phyloP scores from a whole-genome alignment of 2,888 invertebrate species.

The Drosophila macrothrix region DNA sequence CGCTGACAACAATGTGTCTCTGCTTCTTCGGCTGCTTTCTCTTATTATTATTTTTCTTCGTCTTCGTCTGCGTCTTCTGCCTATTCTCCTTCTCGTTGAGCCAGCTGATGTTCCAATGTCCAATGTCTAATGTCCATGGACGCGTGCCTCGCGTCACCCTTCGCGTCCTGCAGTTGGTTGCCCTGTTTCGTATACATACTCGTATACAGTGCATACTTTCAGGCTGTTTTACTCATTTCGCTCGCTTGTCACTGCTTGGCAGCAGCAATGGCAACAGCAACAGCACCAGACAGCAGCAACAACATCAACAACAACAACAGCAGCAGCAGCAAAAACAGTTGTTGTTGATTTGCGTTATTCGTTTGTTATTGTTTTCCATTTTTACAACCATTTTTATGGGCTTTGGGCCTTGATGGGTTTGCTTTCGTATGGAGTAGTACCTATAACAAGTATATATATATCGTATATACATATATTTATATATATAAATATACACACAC shows the following conservation, averaged over 20 bases:
- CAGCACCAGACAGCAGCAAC: slow-evolving; percentile 17
- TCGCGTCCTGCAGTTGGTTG: slow-evolving; percentile 1
- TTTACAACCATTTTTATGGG: slow-evolving; percentile 68
- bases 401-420: slow-evolving; percentile 47
- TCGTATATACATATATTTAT: no score
- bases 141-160: not conserved
- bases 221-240: slow-evolving; percentile 48
- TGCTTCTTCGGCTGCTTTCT: slow-evolving; percentile 5
- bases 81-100: not conserved
- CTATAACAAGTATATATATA: slow-evolving; percentile 4
- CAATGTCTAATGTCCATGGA: slow-evolving; percentile 7
- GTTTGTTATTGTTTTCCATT: slow-evolving; percentile 73
- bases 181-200: slow-evolving; percentile 3
- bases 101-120: slow-evolving; percentile 24
- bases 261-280: slow-evolving; percentile 15
- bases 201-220: slow-evolving; percentile 40
- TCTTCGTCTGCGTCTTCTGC: slow-evolving; percentile 11
- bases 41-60: not conserved
- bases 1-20: slow-evolving; percentile 49
- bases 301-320: slow-evolving; percentile 12
- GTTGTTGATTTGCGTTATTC: slow-evolving; percentile 41
- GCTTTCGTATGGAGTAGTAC: slow-evolving; percentile 17
- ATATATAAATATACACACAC: no score
- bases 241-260: slow-evolving; percentile 63
- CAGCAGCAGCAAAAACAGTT: slow-evolving; percentile 62